Evolutionary conservation across 2,888 invertebrate genomes (phyloP).

Genomic region (Ophion obscuratus): DNA sequence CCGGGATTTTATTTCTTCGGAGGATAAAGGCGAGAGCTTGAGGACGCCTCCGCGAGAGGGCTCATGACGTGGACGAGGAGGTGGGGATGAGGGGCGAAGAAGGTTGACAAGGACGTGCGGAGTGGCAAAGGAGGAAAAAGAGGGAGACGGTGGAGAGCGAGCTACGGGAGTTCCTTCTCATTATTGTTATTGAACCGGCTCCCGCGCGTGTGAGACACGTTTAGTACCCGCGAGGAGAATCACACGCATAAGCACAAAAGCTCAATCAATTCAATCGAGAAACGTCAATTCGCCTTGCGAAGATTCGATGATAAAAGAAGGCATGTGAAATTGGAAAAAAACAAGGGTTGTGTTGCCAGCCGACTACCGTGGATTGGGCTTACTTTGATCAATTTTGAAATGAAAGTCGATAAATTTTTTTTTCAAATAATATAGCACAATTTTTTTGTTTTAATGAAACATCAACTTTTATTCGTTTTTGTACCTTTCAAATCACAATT

Average conservation of each 20-base stretch:
- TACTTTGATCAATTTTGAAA: too few species aligned
- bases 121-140: slow-evolving; percentile 46
- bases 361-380: too few species aligned
- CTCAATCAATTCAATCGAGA: neutral
- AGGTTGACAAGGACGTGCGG: slow-evolving; percentile 53
- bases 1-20: slow-evolving; percentile 80
- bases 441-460: too few species aligned
- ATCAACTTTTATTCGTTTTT: too few species aligned
- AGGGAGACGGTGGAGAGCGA: slow-evolving; percentile 45
- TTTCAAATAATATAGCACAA: too few species aligned
- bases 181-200: slow-evolving; percentile 68
- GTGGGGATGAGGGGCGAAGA: slow-evolving; percentile 37
- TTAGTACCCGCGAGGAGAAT: too few species aligned
- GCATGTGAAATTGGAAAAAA: too few species aligned
- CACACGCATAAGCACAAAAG: neutral
- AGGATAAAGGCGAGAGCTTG: slow-evolving; percentile 76
- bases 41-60: slow-evolving; percentile 61
- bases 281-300: slow-evolving; percentile 6
- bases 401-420: too few species aligned
- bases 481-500: too few species aligned
- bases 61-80: slow-evolving; percentile 31
- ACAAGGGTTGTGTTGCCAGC: too few species aligned
- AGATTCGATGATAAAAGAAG: neutral
- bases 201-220: slow-evolving; percentile 17
- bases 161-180: slow-evolving; percentile 60